Percentiles rank a stretch among this genome's conserved stretches.
phyloP scores from a whole-genome alignment of 2,888 invertebrate species.

The Falcaria lacertinaria region DNA sequence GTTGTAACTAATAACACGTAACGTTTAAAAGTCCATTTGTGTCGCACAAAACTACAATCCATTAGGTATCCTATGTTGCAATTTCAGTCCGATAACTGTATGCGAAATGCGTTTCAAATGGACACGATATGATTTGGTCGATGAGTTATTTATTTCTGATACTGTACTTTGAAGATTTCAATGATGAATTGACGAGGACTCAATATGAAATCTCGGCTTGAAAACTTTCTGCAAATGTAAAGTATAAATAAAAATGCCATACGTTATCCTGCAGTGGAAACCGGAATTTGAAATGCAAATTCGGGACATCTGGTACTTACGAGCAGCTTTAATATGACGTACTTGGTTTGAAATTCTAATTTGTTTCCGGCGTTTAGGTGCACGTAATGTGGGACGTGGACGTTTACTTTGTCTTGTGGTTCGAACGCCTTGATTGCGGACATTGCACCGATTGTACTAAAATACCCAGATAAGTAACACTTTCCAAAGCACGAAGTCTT shows the following conservation, averaged over 20 bases:
- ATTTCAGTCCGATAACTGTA: conserved; percentile 27
- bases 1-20: conserved; percentile 13
- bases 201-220: too few species aligned
- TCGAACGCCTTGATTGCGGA: neutral
- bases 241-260: too few species aligned
- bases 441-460: too few species aligned
- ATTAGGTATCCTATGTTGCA: conserved; percentile 21
- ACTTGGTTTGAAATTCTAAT: neutral
- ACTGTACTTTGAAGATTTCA: too few species aligned
- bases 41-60: conserved; percentile 13
- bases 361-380: neutral
- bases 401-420: neutral
- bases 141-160: too few species aligned
- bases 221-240: too few species aligned
- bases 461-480: too few species aligned
- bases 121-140: conserved; percentile 14
- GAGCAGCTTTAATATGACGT: neutral
- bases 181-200: too few species aligned
- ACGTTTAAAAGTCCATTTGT: conserved; percentile 13
- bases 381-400: neutral
- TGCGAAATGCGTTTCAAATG: conserved; percentile 25
- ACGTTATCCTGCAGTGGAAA: too few species aligned
- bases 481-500: too few species aligned
- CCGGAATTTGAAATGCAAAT: neutral
- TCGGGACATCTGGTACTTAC: neutral